Percentiles rank a stretch among this genome's conserved stretches.
Evolutionary conservation across 2,888 invertebrate genomes (phyloP).

Genomic region (Sphecodes monilicornis): DNA sequence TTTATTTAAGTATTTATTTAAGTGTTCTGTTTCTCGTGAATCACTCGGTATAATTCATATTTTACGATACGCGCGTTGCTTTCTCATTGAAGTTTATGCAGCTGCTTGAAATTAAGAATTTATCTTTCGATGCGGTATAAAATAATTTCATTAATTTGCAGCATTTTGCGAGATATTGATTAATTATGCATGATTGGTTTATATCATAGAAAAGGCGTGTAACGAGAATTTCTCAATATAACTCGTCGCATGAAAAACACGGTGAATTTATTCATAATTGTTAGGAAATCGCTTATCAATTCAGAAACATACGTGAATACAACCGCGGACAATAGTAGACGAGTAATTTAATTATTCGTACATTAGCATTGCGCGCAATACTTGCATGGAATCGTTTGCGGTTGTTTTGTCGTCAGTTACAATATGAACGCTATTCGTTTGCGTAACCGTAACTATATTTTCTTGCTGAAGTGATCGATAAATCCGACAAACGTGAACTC

Average conservation of each 20-base stretch:
- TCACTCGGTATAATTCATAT: neutral
- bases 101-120: neutral
- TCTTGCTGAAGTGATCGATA: conserved; percentile 34
- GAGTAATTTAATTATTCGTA: conserved; percentile 48
- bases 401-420: conserved; percentile 36
- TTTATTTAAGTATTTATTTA: too few species aligned
- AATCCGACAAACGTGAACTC: neutral
- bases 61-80: neutral
- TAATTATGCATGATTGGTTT: too few species aligned
- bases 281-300: neutral
- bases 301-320: conserved; percentile 18
- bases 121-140: neutral
- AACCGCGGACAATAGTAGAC: conserved; percentile 22
- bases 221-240: too few species aligned
- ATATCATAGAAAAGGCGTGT: too few species aligned
- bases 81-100: neutral
- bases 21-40: too few species aligned
- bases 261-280: neutral
- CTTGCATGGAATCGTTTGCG: conserved; percentile 42
- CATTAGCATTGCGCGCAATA: conserved; percentile 46
- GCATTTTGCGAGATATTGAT: neutral
- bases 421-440: conserved; percentile 39
- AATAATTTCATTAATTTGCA: neutral
- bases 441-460: conserved; percentile 36
- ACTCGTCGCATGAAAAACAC: too few species aligned